Evolutionary conservation across 2,113 vertebrate species (phyloP).

Genomic region (Dendrocopos noguchii): DNA sequence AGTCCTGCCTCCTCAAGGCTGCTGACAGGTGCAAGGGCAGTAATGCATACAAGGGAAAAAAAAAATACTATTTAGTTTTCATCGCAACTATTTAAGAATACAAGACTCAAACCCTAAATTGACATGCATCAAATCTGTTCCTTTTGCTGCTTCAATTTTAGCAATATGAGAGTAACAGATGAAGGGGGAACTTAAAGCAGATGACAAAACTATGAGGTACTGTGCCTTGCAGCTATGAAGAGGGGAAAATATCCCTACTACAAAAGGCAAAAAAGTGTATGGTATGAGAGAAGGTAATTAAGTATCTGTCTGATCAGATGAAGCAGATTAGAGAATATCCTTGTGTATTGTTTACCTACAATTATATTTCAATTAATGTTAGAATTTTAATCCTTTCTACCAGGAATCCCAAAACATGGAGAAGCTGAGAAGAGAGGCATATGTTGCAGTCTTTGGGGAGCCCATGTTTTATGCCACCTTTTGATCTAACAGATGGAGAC

Average conservation of each 20-base stretch:
- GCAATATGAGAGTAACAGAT: neutral
- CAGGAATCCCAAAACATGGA: neutral
- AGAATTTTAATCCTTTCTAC: neutral
- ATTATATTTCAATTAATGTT: neutral
- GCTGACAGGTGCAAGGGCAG: constrained; percentile 53
- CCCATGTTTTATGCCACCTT: neutral
- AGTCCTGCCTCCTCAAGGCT: neutral
- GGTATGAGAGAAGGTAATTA: neutral
- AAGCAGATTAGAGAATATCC: neutral
- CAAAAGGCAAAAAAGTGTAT: neutral
- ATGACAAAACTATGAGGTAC: neutral
- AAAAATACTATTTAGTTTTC: constrained; percentile 3
- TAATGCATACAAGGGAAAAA: neutral
- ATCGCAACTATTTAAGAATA: constrained; percentile 23
- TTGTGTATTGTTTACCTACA: neutral
- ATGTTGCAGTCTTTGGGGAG: neutral
- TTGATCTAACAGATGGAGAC: neutral
- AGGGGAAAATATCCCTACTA: neutral
- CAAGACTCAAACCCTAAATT: neutral
- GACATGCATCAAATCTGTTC: neutral
- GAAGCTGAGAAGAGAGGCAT: neutral
- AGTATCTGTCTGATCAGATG: neutral
- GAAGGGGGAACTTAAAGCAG: neutral
- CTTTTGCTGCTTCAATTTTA: neutral
- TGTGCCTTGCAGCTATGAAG: neutral